Evolutionary conservation across 2,113 vertebrate species (phyloP).

Genomic region (Antechinus stuartii): DNA sequence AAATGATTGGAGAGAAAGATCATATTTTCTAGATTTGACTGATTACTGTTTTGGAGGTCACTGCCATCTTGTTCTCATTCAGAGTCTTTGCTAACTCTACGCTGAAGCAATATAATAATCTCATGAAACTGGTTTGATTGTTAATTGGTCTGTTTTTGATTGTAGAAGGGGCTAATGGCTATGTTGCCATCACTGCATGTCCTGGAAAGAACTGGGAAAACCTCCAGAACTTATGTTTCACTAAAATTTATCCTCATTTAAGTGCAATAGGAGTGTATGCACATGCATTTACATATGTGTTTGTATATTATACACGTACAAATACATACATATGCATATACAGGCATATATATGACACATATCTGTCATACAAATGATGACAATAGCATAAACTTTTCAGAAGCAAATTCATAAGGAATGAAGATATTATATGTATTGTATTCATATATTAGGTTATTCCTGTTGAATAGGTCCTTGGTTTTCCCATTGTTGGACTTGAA

Average conservation of each 20-base stretch:
- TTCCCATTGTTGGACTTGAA: background rate
- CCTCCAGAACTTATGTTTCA: constrained; percentile 9
- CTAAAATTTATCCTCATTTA: background rate
- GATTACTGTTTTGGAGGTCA: constrained; percentile 22
- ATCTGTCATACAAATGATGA: constrained; percentile 24
- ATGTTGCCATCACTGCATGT: background rate
- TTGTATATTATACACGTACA: background rate
- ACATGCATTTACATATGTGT: background rate
- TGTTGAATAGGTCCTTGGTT: constrained; percentile 23
- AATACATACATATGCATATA: constrained; percentile 19
- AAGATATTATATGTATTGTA: fast-evolving
- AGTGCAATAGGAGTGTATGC: background rate
- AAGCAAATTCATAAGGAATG: background rate
- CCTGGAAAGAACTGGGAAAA: constrained; percentile 34
- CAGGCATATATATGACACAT: constrained; percentile 20
- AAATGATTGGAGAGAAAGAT: constrained; percentile 11
- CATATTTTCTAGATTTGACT: constrained; percentile 41
- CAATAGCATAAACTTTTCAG: background rate
- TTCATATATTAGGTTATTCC: constrained; percentile 3
- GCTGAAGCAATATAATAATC: constrained; percentile 30
- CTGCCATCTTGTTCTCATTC: constrained; percentile 18
- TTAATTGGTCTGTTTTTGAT: background rate
- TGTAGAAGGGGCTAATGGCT: constrained; percentile 39
- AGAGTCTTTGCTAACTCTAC: background rate
- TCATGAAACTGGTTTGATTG: constrained; percentile 28